Conservation (phyloP, 2,888 invertebrate species). For the Drosophila barbarae region DNA sequence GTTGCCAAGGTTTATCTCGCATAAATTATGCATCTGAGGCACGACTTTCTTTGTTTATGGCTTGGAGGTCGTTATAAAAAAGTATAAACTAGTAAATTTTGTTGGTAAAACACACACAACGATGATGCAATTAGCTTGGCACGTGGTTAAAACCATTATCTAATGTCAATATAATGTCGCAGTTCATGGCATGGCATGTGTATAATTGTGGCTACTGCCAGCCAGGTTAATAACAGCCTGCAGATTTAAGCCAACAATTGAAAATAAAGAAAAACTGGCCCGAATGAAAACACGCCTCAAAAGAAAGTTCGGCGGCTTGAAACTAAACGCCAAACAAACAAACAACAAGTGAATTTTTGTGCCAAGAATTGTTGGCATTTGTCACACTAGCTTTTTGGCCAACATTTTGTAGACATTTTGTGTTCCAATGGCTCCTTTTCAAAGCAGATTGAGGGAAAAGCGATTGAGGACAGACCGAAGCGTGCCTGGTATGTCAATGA, state of each 20-base stretch:
- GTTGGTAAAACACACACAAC: conserved; percentile 9
- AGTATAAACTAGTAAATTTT: conserved; percentile 14
- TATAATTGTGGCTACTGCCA: conserved; percentile 26
- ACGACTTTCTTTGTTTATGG: conserved; percentile 27
- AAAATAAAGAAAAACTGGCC: conserved; percentile 10
- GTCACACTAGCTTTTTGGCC: conserved; percentile 44
- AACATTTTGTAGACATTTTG: conserved; percentile 30
- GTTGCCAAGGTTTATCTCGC: conserved; percentile 4
- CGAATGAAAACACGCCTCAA: conserved; percentile 50
- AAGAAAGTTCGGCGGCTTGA: conserved; percentile 55
- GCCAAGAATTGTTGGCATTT: conserved; percentile 45
- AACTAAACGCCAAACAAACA: conserved; percentile 21
- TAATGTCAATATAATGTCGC: conserved; percentile 56
- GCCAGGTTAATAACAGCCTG: conserved; percentile 42
- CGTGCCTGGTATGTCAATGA: conserved; percentile 53
- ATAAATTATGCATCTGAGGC: conserved; percentile 33
- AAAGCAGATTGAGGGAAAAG: conserved; percentile 51
- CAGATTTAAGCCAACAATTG: conserved; percentile 24
- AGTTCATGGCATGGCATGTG: conserved; percentile 56
- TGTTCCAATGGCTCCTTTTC: conserved; percentile 15
- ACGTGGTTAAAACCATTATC: conserved; percentile 54
- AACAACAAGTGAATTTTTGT: conserved; percentile 30
- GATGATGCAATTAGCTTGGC: conserved; percentile 39
- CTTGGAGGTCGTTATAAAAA: conserved; percentile 14
- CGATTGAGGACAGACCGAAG: conserved; percentile 43